Conservation (phyloP, 2,797 vertebrate genomes). For the Phalloptychus januarius region DNA sequence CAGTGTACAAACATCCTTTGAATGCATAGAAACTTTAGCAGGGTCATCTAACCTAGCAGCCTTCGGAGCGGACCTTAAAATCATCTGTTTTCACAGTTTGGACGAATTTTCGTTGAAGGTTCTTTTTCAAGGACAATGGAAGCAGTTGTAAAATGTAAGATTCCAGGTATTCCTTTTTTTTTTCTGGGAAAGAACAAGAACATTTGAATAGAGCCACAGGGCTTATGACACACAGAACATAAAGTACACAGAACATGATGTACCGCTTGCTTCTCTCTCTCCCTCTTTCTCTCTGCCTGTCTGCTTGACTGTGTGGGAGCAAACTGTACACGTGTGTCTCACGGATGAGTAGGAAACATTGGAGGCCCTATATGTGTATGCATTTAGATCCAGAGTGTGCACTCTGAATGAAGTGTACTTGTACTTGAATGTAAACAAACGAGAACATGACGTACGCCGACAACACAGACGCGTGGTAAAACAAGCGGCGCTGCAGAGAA, state of each 20-base stretch:
- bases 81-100: not conserved
- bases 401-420: not conserved
- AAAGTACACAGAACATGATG: slow-evolving; percentile 13
- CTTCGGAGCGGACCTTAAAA: not conserved
- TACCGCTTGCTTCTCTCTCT: not conserved
- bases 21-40: not conserved
- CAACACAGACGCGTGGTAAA: slow-evolving; percentile 4
- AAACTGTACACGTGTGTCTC: slow-evolving; percentile 1
- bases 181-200: slow-evolving; percentile 5
- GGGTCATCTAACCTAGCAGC: not conserved
- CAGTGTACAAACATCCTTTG: not conserved
- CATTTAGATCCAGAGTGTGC: not conserved
- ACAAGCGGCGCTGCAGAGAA: not conserved
- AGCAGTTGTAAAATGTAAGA: not conserved
- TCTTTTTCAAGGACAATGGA: not conserved
- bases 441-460: not conserved
- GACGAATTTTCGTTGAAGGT: not conserved
- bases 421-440: not conserved
- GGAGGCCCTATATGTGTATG: not conserved
- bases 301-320: slow-evolving; percentile 5
- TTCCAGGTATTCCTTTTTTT: too few species aligned
- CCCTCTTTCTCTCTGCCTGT: not conserved
- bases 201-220: not conserved
- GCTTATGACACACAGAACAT: slow-evolving; percentile 4
- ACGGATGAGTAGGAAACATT: slow-evolving; percentile 3